Percentiles rank a stretch among this genome's conserved stretches.
Evolutionary conservation across 2,888 invertebrate species (phyloP).

Genomic region (Antheraea assamensis): DNA sequence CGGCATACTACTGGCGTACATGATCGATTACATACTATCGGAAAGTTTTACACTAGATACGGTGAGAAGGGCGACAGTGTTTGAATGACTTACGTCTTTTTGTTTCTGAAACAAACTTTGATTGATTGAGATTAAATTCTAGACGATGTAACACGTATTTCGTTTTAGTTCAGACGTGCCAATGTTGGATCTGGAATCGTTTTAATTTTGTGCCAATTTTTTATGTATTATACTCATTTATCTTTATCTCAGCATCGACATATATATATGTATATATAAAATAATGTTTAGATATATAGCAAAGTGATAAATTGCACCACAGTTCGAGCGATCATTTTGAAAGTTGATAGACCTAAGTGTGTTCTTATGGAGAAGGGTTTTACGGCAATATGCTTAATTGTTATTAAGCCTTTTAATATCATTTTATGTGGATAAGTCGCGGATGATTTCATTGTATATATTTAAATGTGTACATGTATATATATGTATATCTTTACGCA

Average conservation of each 20-base stretch:
- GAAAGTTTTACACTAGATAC: slow-evolving; percentile 41
- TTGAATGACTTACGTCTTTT: slow-evolving; percentile 7
- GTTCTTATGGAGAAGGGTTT: too few relatives aligned
- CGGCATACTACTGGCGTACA: slow-evolving; percentile 24
- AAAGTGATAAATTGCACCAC: too few relatives aligned
- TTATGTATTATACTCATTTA: neutral
- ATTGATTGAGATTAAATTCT: slow-evolving; percentile 22
- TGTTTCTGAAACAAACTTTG: slow-evolving; percentile 20
- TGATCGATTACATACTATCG: slow-evolving; percentile 46
- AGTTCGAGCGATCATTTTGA: too few relatives aligned
- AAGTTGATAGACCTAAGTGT: too few relatives aligned
- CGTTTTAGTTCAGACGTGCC: neutral
- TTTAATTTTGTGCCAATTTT: neutral
- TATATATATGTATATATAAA: too few relatives aligned
- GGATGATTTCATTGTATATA: too few relatives aligned
- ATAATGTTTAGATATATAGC: too few relatives aligned
- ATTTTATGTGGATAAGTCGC: too few relatives aligned
- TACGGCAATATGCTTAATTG: too few relatives aligned
- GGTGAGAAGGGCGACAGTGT: slow-evolving; percentile 20
- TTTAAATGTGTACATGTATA: too few relatives aligned
- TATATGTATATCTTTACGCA: too few relatives aligned
- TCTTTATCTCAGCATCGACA: neutral
- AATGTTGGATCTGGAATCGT: neutral
- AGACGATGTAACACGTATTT: slow-evolving; percentile 1
- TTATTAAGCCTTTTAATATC: too few relatives aligned